phyloP scores from a whole-genome alignment of 2,888 invertebrate genomes.

The Latrodectus hesperus region DNA sequence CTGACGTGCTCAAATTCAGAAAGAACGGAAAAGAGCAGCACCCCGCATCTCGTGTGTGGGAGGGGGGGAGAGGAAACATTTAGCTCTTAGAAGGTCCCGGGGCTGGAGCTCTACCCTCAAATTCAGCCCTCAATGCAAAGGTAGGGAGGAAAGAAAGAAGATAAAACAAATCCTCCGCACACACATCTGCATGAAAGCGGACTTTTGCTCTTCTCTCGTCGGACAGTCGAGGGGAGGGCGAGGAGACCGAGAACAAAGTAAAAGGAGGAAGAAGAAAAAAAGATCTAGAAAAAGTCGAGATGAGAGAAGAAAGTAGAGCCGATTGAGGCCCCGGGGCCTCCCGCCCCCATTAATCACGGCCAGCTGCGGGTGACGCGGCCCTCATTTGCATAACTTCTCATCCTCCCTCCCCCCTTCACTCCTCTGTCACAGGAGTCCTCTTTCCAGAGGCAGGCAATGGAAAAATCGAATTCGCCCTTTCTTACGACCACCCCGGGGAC shows the following conservation, averaged over 20 bases:
- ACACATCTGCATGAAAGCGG: slow-evolving; percentile 46
- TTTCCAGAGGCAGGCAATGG: slow-evolving; percentile 40
- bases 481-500: slow-evolving; percentile 23
- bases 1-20: background rate
- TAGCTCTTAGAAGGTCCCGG: background rate
- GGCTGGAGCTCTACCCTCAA: background rate
- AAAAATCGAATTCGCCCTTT: slow-evolving; percentile 51
- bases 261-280: background rate
- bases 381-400: slow-evolving; percentile 64
- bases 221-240: slow-evolving; percentile 13
- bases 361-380: slow-evolving; percentile 67
- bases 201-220: slow-evolving; percentile 5
- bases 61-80: background rate
- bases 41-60: background rate
- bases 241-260: slow-evolving; percentile 12
- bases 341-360: slow-evolving; percentile 65
- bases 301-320: slow-evolving; percentile 33
- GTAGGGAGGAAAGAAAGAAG: slow-evolving; percentile 1
- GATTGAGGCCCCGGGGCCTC: slow-evolving; percentile 41
- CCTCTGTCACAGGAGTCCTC: slow-evolving; percentile 51
- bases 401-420: background rate
- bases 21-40: background rate
- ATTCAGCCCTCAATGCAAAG: background rate
- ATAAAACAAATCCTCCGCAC: slow-evolving; percentile 23
- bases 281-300: slow-evolving; percentile 2